phyloP scores from a whole-genome alignment of 2,797 vertebrate species.

The Amblyraja radiata region DNA sequence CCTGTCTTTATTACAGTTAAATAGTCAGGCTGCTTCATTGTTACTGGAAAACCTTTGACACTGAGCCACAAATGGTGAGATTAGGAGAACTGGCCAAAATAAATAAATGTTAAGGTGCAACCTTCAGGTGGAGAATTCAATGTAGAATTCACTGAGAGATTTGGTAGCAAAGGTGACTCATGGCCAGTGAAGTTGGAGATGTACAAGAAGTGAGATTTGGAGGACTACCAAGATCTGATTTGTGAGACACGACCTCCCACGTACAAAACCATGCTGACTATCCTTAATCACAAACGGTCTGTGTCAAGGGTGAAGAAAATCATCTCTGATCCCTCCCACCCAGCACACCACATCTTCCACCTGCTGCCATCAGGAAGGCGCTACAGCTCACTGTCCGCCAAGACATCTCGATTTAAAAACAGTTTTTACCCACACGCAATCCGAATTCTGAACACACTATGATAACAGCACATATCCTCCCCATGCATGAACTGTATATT shows the following conservation, averaged over 20 bases:
- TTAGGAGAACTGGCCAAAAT: neutral
- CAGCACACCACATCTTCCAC: no score
- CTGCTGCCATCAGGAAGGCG: no score
- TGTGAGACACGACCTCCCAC: neutral
- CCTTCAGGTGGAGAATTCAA: neutral
- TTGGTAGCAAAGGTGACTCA: neutral
- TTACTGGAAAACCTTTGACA: neutral
- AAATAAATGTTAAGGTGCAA: neutral
- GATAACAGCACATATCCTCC: no score
- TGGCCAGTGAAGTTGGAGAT: neutral
- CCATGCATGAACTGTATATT: no score
- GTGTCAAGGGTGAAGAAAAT: no score
- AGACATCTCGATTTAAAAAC: no score
- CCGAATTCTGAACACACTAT: no score
- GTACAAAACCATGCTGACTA: no score
- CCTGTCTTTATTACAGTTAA: neutral
- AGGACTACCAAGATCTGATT: neutral
- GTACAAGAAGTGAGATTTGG: neutral
- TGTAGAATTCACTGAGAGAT: neutral
- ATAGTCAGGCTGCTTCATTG: neutral
- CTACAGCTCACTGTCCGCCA: no score
- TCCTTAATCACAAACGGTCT: no score
- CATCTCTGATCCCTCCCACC: no score
- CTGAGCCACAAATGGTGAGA: neutral
- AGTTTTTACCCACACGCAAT: no score